Base-by-base conservation (phyloP, 1,140 invertebrate species). In the Drosophila guanche region DNA sequence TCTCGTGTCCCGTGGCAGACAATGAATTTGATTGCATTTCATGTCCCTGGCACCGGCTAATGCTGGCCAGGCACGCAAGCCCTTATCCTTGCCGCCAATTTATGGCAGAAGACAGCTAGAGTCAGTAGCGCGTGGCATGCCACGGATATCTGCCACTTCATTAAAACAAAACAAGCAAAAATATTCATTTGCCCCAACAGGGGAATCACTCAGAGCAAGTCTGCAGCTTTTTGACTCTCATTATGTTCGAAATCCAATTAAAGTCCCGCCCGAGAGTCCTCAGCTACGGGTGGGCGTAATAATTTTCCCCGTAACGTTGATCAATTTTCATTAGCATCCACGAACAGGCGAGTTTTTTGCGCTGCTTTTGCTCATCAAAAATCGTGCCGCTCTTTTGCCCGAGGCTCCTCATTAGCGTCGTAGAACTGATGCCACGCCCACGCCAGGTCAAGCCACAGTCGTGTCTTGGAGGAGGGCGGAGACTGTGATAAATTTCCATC, bases 301-400 rank as follows among this genome's bases (percentile, higher is more conserved):
- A 58, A 71, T 67, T 66, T 55, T 37, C 27, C 40, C 22, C 51
- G 33, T 43, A 55, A 68, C 60, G 78, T 68, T 68, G 73, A 81
- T 81, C 73, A 81, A 81, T 81, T 81, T 81, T 76, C 79, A 81
- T 81, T 77, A 81, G 58, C 48, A 25, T 5, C 50, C 12, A 50
- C 22, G n/a, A 37, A 6, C 33, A 37, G 1, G 33, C 29, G 14
- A 20, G 12, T 20, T 27, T 66, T 54, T 10, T 27, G 25, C 25
- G 25, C 3, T 16, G 14, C 41, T 50, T 7, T 16, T 27, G 33
- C 57, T 8, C 5, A 41, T 37, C 8, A 59, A 63, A 59, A 60
- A 40, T 60, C 46, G 25, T 20, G 25, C 25, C 3, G 43, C 51
- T 48, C 12, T 57, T 16, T 10, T 63, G 12, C 27, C 42, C 48